Evolutionary conservation across 2,113 vertebrate species (phyloP).

Genomic region (Rattus norvegicus): GRCr8 NC_086039.1:111677001-111677500

Average conservation of each 20-base stretch:
- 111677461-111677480: neutral
- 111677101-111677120: neutral
- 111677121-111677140: neutral
- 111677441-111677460: neutral
- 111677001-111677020: neutral
- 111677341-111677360: neutral
- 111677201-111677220: neutral
- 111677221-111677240: neutral
- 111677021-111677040: neutral
- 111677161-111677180: neutral
- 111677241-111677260: neutral
- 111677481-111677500: neutral
- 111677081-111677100: neutral
- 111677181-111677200: neutral
- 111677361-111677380: neutral
- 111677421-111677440: neutral
- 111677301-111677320: neutral
- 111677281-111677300: neutral
- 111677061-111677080: neutral
- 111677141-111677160: neutral
- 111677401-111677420: neutral
- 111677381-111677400: neutral
- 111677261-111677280: neutral
- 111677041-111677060: neutral
- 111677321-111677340: too few species aligned